phyloP scores from a whole-genome alignment of 2,797 vertebrate species.

The Rousettus madagascariensis region DNA sequence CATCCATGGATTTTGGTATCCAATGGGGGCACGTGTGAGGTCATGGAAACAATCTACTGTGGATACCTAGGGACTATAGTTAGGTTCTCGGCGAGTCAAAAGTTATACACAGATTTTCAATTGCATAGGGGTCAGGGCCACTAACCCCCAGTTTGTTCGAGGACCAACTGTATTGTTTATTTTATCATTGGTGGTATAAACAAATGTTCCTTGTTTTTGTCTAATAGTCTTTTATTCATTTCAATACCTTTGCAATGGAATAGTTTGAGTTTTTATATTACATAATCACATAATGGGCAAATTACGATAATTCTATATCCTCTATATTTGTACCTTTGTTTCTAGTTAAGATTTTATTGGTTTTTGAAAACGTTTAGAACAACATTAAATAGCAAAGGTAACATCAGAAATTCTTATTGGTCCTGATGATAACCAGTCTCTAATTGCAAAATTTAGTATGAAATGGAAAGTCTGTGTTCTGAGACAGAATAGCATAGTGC shows the following conservation, averaged over 20 bases:
- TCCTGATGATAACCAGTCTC: neutral
- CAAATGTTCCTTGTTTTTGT: conserved; percentile 7
- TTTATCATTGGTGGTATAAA: neutral
- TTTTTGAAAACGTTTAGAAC: neutral
- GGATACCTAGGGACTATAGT: neutral
- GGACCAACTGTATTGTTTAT: neutral
- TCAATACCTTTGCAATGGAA: neutral
- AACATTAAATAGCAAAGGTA: neutral
- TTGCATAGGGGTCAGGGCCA: no score
- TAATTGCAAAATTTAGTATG: neutral
- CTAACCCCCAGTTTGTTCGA: neutral
- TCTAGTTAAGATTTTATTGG: neutral
- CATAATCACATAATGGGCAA: neutral
- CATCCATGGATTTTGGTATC: neutral
- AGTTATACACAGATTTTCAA: no score
- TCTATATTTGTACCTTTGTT: neutral
- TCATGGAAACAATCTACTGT: neutral
- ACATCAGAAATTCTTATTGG: neutral
- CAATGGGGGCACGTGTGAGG: no score
- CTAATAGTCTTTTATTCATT: neutral
- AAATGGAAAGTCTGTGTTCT: neutral
- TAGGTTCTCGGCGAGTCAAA: neutral
- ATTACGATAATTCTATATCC: neutral
- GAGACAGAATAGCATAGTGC: neutral
- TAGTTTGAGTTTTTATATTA: neutral